A percentile compares a stretch with the other conserved stretches of the same genome.
phyloP scores from a whole-genome alignment of 2,888 invertebrate genomes.

The Leptarthrus brevirostris region DNA sequence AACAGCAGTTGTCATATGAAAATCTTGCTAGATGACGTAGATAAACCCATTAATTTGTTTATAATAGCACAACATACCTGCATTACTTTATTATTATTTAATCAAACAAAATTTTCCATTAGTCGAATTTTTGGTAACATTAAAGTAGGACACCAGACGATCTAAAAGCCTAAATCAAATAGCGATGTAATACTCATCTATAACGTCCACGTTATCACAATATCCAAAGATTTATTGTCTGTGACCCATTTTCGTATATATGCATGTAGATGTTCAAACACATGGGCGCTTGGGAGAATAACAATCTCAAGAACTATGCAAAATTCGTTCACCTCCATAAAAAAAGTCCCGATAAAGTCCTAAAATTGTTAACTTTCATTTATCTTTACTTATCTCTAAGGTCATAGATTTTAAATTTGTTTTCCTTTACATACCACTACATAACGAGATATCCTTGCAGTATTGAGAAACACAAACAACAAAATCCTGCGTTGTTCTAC shows the following conservation, averaged over 20 bases:
- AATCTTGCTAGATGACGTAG: too few relatives aligned
- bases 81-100: too few relatives aligned
- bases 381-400: constrained; percentile 54
- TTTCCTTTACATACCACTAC: not conserved
- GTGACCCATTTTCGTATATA: not conserved
- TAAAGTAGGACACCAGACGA: too few relatives aligned
- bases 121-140: too few relatives aligned
- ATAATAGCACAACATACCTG: too few relatives aligned
- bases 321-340: constrained; percentile 6
- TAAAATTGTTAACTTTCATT: constrained; percentile 55
- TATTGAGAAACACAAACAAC: not conserved
- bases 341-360: constrained; percentile 51
- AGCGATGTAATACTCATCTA: not conserved
- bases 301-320: constrained; percentile 6
- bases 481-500: not conserved
- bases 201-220: not conserved
- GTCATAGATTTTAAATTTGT: constrained; percentile 51
- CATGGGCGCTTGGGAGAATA: not conserved
- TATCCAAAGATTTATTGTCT: not conserved
- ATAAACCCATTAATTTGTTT: too few relatives aligned
- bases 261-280: not conserved
- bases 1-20: too few relatives aligned
- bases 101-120: too few relatives aligned
- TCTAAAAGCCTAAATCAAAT: too few relatives aligned
- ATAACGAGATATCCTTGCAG: too few relatives aligned